Percentiles rank a stretch among this genome's conserved stretches.
Conservation (phyloP, 2,113 vertebrate genomes). For the Campylorhamphus procurvoides region DNA sequence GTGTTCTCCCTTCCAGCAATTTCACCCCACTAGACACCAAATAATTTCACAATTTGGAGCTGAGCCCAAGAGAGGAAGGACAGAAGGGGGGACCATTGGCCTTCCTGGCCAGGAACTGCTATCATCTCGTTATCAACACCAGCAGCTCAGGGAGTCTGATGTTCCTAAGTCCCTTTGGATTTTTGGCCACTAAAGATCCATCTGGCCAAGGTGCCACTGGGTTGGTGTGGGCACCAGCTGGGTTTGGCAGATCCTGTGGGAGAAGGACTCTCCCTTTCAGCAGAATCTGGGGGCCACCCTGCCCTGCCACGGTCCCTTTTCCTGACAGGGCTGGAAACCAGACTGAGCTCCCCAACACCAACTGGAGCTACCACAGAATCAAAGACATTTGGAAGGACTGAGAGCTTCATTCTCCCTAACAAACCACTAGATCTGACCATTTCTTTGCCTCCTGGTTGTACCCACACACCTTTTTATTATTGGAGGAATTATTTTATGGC, state of each 20-base stretch:
- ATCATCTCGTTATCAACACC: neutral
- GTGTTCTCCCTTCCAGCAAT: neutral
- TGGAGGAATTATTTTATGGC: neutral
- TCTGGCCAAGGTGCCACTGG: neutral
- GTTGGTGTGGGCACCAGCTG: neutral
- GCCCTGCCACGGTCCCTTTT: accelerated
- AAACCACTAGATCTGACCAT: neutral
- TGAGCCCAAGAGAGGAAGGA: neutral
- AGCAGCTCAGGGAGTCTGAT: neutral
- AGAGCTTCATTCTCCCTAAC: neutral
- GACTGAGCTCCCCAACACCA: neutral
- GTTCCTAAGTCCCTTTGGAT: neutral
- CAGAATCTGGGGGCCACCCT: accelerated
- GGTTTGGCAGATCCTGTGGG: neutral
- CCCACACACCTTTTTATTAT: neutral
- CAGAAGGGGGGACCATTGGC: accelerated
- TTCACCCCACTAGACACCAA: neutral
- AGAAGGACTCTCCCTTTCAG: accelerated
- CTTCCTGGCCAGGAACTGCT: neutral
- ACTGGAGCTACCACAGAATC: neutral
- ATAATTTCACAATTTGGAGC: accelerated
- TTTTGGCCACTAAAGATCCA: neutral
- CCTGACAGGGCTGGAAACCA: neutral
- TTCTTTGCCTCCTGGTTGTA: neutral
- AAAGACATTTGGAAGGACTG: neutral